phyloP scores from a whole-genome alignment of 2,888 invertebrate species.

The Eulithis prunata region DNA sequence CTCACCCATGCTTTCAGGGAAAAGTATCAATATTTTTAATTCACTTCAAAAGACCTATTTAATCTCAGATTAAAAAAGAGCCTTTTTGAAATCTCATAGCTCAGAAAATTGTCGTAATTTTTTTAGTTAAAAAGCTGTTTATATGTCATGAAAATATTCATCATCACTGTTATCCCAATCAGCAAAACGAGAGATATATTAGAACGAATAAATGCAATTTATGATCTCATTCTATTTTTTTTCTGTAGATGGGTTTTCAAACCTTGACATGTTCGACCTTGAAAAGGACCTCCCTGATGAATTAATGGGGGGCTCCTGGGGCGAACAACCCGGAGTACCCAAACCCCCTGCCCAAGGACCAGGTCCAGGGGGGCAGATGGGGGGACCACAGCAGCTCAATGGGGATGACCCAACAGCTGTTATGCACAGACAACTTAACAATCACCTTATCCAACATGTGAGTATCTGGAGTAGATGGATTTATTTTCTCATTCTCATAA shows the following conservation, averaged over 20 bases:
- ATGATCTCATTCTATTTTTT: slow-evolving; percentile 41
- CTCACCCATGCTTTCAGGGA: too few relatives aligned
- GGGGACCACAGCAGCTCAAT: slow-evolving; percentile 86
- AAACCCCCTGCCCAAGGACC: slow-evolving; percentile 94
- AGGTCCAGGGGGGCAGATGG: slow-evolving; percentile 87
- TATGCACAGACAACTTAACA: slow-evolving; percentile 85
- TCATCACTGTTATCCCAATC: too few relatives aligned
- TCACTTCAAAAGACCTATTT: too few relatives aligned
- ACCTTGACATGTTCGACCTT: slow-evolving; percentile 93
- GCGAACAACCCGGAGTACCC: slow-evolving; percentile 87
- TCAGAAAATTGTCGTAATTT: too few relatives aligned
- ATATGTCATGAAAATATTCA: too few relatives aligned
- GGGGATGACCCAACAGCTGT: slow-evolving; percentile 87
- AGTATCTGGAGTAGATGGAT: slow-evolving; percentile 66
- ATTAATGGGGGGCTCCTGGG: slow-evolving; percentile 92
- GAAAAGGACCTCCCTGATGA: slow-evolving; percentile 97
- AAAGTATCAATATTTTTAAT: too few relatives aligned
- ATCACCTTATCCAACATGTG: slow-evolving; percentile 88
- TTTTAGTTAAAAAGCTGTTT: too few relatives aligned
- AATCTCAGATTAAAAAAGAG: too few relatives aligned
- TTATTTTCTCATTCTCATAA: background rate
- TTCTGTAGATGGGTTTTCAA: slow-evolving; percentile 90
- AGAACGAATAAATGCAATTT: background rate
- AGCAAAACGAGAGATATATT: too few relatives aligned
- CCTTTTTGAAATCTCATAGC: too few relatives aligned